Evolutionary conservation across 2,113 vertebrate genomes (phyloP).

Genomic region (Cephalophus harveyi): DNA sequence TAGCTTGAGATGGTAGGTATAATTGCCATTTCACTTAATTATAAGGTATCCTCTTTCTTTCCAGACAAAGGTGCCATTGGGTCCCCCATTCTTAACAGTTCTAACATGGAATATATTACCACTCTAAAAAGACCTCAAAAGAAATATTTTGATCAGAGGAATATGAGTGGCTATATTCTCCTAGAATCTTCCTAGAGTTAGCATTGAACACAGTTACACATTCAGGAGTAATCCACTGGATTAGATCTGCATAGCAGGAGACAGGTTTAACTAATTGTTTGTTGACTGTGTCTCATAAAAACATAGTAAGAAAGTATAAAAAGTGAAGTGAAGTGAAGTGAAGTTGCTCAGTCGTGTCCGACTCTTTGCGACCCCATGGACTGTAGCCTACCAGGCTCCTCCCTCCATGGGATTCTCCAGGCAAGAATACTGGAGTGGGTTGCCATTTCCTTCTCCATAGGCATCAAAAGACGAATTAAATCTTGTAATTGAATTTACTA

Average conservation of each 20-base stretch:
- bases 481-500: neutral
- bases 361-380: no score
- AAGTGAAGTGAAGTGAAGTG: no score
- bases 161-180: neutral
- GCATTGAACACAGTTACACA: neutral
- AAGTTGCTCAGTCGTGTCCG: no score
- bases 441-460: no score
- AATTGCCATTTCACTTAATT: neutral
- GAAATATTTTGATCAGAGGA: neutral
- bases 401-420: no score
- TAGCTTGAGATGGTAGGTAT: neutral
- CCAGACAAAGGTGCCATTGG: neutral
- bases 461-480: neutral
- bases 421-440: no score
- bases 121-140: neutral
- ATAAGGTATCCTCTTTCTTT: neutral
- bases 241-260: neutral
- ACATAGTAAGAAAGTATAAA: neutral
- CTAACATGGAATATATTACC: neutral
- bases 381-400: no score
- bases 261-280: neutral
- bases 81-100: neutral
- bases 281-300: constrained; percentile 6
- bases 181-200: neutral
- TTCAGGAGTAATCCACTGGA: neutral